A percentile compares a stretch with the other conserved stretches of the same genome.
phyloP scores from a whole-genome alignment of 2,797 vertebrate species.

The Sebastes taczanowskii region DNA sequence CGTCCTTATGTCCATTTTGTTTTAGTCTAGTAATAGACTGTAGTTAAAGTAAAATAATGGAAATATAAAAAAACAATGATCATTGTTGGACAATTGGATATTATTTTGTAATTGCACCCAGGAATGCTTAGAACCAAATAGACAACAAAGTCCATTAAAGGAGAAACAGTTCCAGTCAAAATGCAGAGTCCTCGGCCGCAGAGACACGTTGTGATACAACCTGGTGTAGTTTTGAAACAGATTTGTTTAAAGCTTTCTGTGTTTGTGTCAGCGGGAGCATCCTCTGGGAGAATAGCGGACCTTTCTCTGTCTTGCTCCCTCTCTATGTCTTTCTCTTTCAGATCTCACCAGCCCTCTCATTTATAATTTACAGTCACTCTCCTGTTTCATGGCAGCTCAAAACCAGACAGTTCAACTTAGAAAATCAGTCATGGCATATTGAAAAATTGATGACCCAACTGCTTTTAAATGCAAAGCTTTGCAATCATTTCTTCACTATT shows the following conservation, averaged over 20 bases:
- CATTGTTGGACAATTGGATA: not conserved
- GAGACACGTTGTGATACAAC: not conserved
- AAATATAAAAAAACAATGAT: not conserved
- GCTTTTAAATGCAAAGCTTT: constrained; percentile 73
- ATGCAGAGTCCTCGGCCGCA: not conserved
- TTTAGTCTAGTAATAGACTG: not conserved
- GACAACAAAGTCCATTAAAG: not conserved
- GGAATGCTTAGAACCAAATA: not conserved
- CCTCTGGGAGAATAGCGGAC: constrained; percentile 33
- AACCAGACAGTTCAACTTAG: constrained; percentile 67
- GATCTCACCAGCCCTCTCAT: constrained; percentile 67
- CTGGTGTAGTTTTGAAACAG: not conserved
- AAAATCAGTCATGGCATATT: constrained; percentile 71
- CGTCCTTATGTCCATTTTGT: not conserved
- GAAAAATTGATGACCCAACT: constrained; percentile 75
- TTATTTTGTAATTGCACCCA: too few relatives aligned
- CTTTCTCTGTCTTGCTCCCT: constrained; percentile 14
- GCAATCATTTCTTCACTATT: constrained; percentile 59
- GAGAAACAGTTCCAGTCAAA: not conserved
- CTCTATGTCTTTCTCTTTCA: constrained; percentile 42
- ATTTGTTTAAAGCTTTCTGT: constrained; percentile 26
- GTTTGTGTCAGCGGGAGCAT: constrained; percentile 18
- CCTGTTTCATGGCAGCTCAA: constrained; percentile 74
- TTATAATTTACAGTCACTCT: constrained; percentile 80
- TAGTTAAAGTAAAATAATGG: not conserved